Evolutionary conservation across 2,888 invertebrate species (phyloP), one percentile per base, ranked within the genome.

Genomic region (Papilio elwesi): DNA sequence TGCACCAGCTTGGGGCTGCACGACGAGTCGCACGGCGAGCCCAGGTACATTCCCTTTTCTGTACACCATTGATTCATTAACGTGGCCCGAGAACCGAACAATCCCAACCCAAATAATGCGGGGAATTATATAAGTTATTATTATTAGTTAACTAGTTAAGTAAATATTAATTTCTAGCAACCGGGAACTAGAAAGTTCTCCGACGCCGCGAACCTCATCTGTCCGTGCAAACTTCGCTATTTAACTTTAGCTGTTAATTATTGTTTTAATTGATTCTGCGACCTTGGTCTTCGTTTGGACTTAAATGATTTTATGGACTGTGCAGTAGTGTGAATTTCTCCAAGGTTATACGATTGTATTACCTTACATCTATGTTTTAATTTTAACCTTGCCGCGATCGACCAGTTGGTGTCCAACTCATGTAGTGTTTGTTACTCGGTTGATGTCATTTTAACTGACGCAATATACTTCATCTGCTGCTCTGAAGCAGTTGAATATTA

Each of bases 31-130:
- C 98, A 98, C 68, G 96, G 95, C 62, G 97, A 96, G 73, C 97
- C 98, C 89, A 98, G 94, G 90, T 96, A 96, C 91, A 95, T 95
- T 80, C 97, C 97, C 89, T 95, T 96, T 81, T 96, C 97, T 97
- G 93, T 51, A 1, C 43, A 43, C 43, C 5, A 26, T 26, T 26
- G 1, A 26, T 26, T 26, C 47, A n/a, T 26, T 26, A 26, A 26
- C 26, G 26, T 26, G 26, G 26, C 26, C 26, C 4, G 4, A 26
- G 4, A 26, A 9, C 47, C 6, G 8, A 47, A 63, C 43, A 63
- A 26, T 4, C 26, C 26, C 1, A 26, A 26, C 26, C 26, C 26
- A 26, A 26, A 26, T 26, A 26, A 26, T 2, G 26, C 26, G 26
- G 4, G 26, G 26, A 26, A 26, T 26, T 26, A 26, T 26, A 26